phyloP scores from a whole-genome alignment of 2,113 vertebrate genomes.

The Sakesphorus luctuosus region DNA sequence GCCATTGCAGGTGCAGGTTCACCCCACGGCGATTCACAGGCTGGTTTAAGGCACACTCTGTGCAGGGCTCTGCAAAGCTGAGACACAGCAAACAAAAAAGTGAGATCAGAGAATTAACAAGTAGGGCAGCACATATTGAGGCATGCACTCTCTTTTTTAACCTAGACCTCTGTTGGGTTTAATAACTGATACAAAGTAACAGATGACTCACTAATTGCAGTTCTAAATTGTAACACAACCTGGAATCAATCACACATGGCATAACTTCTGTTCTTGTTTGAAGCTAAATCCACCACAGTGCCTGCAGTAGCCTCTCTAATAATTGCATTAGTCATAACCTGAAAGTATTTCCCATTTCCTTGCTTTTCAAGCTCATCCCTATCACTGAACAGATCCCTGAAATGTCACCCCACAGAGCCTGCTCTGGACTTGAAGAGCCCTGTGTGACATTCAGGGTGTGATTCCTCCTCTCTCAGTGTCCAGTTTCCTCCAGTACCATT shows the following conservation, averaged over 20 bases:
- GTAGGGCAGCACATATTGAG: not conserved
- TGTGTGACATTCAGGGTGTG: not conserved
- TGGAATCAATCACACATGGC: constrained; percentile 53
- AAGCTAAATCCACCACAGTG: constrained; percentile 27
- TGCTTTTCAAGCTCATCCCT: constrained; percentile 18
- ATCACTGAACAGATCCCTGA: not conserved
- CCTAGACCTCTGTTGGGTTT: constrained; percentile 39
- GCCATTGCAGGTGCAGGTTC: rapidly evolving
- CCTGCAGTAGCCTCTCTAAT: constrained; percentile 15
- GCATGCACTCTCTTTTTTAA: not conserved
- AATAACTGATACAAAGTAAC: constrained; percentile 62
- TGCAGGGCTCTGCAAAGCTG: not conserved
- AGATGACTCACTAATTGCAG: constrained; percentile 61
- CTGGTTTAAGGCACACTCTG: not conserved
- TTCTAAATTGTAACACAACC: constrained; percentile 45
- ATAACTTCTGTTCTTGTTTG: constrained; percentile 23
- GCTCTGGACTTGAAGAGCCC: not conserved
- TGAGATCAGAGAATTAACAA: not conserved
- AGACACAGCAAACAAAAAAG: not conserved
- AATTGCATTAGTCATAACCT: constrained; percentile 55
- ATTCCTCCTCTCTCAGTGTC: not conserved
- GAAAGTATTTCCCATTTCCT: constrained; percentile 44
- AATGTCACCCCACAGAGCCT: not conserved
- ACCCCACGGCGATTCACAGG: rapidly evolving
- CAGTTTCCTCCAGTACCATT: not conserved